A percentile compares a stretch with the other conserved stretches of the same genome.
Conservation (phyloP, 2,113 vertebrate species). For the Genyomyrus donnyi region DNA sequence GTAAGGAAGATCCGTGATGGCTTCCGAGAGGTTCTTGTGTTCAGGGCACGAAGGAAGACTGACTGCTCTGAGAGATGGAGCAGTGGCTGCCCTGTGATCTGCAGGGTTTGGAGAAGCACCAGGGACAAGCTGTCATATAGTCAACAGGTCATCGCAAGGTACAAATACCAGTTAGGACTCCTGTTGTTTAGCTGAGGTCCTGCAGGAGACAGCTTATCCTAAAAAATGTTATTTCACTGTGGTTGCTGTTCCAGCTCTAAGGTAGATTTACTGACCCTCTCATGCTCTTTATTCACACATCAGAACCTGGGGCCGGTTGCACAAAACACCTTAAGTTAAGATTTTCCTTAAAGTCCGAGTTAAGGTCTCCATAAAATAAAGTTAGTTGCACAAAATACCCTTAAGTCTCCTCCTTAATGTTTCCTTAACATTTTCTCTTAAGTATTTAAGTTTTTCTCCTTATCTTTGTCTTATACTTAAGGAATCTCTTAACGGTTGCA, state of each 20-base stretch:
- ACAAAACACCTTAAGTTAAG: no score
- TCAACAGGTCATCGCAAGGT: slow-evolving; percentile 25
- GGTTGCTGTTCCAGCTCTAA: not conserved
- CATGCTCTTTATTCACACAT: not conserved
- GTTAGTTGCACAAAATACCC: no score
- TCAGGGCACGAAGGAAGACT: slow-evolving; percentile 47
- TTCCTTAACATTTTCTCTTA: no score
- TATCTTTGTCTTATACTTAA: no score
- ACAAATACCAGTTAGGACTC: not conserved
- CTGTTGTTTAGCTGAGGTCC: not conserved
- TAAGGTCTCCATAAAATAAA: no score
- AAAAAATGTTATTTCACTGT: not conserved
- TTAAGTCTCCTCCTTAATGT: no score
- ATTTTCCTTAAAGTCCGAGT: no score
- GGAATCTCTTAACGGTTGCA: no score
- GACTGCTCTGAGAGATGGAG: slow-evolving; percentile 49
- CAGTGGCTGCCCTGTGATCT: slow-evolving; percentile 46
- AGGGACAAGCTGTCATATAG: slow-evolving; percentile 44
- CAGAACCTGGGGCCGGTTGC: slow-evolving; percentile 21
- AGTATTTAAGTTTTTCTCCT: no score
- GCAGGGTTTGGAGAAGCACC: slow-evolving; percentile 42
- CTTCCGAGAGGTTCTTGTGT: slow-evolving; percentile 31
- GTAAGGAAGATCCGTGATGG: slow-evolving; percentile 5
- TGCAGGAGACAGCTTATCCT: not conserved
- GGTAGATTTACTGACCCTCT: slow-evolving; percentile 5